Evolutionary conservation across 2,888 invertebrate species (phyloP).

Genomic region (Meliscaeva auricollis): DNA sequence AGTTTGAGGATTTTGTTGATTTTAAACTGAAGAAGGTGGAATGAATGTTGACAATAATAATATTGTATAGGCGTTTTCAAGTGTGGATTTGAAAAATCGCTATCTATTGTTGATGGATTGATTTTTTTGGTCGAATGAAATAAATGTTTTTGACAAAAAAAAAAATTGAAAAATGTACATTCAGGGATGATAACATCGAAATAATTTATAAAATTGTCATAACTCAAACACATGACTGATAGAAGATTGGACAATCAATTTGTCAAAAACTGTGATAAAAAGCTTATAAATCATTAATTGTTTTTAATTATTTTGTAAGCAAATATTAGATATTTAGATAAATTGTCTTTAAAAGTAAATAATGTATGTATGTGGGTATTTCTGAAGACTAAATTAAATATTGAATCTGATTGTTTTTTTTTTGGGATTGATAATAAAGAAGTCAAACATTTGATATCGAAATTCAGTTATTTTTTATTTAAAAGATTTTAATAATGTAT

Average conservation of each 20-base stretch:
- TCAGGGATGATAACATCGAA: constrained; percentile 1
- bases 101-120: constrained; percentile 10
- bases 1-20: neutral
- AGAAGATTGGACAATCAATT: neutral
- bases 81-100: constrained; percentile 5
- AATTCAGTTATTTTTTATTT: too few species aligned
- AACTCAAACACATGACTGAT: neutral
- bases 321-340: neutral
- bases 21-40: neutral
- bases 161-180: too few species aligned
- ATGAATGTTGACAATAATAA: neutral
- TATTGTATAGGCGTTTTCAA: neutral
- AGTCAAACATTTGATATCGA: too few species aligned
- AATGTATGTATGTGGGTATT: too few species aligned
- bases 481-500: too few species aligned
- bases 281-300: constrained; percentile 13
- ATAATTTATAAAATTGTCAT: constrained; percentile 2
- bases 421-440: too few species aligned
- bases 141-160: neutral
- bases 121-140: neutral
- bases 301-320: neutral
- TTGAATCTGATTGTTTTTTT: too few species aligned
- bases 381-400: too few species aligned
- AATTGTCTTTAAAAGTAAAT: constrained; percentile 23
- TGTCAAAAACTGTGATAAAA: neutral